A percentile compares a stretch with the other conserved stretches of the same genome.
Conservation (phyloP, 2,888 invertebrate genomes). For the Eumerus sabulonum region DNA sequence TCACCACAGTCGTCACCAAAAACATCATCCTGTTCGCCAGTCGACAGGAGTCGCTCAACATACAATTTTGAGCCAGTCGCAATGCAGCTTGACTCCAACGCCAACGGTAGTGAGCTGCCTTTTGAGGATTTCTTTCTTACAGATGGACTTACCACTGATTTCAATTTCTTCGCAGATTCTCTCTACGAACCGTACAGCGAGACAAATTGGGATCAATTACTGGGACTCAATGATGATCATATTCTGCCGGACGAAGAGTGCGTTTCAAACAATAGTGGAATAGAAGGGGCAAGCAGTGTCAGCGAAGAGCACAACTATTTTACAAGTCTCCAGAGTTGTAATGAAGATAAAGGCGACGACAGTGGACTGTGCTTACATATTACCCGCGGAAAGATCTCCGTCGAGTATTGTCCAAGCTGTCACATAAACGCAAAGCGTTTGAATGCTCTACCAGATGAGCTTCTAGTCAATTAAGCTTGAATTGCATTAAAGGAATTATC, state of each 20-base stretch:
- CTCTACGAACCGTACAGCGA: slow-evolving; percentile 43
- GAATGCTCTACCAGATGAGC: slow-evolving; percentile 71
- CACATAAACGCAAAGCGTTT: slow-evolving; percentile 78
- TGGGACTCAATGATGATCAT: slow-evolving; percentile 29
- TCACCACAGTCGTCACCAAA: slow-evolving; percentile 16
- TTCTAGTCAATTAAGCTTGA: slow-evolving; percentile 69
- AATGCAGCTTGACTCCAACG: slow-evolving; percentile 65
- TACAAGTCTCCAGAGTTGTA: slow-evolving; percentile 27
- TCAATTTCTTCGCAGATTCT: slow-evolving; percentile 67
- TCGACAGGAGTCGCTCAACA: slow-evolving; percentile 61
- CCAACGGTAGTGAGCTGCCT: slow-evolving; percentile 67
- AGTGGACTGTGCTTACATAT: slow-evolving; percentile 81
- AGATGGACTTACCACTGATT: slow-evolving; percentile 58
- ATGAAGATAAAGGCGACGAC: slow-evolving; percentile 79
- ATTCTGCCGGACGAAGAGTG: slow-evolving; percentile 28
- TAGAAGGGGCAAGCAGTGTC: slow-evolving; percentile 36
- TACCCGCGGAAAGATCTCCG: slow-evolving; percentile 80
- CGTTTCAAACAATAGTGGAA: not conserved
- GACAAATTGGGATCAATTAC: slow-evolving; percentile 53
- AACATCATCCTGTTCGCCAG: slow-evolving; percentile 59
- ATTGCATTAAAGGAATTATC: no score
- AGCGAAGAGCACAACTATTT: slow-evolving; percentile 70
- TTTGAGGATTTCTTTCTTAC: slow-evolving; percentile 64
- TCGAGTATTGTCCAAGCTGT: slow-evolving; percentile 82
- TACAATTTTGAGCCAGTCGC: slow-evolving; percentile 56